Evolutionary conservation across 2,113 vertebrate genomes (phyloP).

Genomic region (Micromys minutus): DNA sequence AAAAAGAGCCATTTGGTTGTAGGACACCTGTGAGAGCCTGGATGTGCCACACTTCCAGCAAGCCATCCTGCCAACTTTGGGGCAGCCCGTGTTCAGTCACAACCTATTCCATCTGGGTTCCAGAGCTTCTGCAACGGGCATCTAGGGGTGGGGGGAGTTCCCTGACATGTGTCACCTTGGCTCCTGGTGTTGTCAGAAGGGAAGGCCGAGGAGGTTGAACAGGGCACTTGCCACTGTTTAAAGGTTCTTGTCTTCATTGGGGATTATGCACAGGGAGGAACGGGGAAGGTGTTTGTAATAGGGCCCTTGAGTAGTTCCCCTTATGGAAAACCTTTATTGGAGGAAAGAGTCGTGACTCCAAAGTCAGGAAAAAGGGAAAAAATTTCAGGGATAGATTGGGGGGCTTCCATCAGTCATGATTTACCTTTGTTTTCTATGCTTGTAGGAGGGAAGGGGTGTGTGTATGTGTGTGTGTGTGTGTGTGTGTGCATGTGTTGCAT

Average conservation of each 20-base stretch:
- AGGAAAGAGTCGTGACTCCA: not conserved
- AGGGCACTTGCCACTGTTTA: not conserved
- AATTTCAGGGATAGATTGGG: not conserved
- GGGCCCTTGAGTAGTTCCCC: not conserved
- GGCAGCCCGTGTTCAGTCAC: not conserved
- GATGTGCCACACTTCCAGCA: slow-evolving; percentile 40
- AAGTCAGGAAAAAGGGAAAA: not conserved
- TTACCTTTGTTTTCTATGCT: not conserved
- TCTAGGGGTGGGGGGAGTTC: not conserved
- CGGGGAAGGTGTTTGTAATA: not conserved
- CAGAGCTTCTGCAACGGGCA: not conserved
- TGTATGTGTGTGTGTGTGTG: too few species aligned
- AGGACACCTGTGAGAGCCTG: slow-evolving; percentile 21
- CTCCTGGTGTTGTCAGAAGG: not conserved
- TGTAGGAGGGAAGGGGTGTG: not conserved
- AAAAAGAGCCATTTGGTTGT: slow-evolving; percentile 69
- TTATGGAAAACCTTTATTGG: not conserved
- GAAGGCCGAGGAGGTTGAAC: not conserved
- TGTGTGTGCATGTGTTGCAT: too few species aligned
- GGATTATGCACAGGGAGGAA: too few species aligned
- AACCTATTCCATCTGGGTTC: not conserved
- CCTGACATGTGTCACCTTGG: too few species aligned
- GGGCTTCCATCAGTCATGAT: not conserved
- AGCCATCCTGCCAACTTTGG: slow-evolving; percentile 29
- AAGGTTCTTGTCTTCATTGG: not conserved